Percentiles rank a stretch among this genome's conserved stretches.
These are phyloP conservation scores for Dioctria rufipes DNA, from an alignment of 2,888 invertebrate genomes.

Conservation along the genomic window DNA sequence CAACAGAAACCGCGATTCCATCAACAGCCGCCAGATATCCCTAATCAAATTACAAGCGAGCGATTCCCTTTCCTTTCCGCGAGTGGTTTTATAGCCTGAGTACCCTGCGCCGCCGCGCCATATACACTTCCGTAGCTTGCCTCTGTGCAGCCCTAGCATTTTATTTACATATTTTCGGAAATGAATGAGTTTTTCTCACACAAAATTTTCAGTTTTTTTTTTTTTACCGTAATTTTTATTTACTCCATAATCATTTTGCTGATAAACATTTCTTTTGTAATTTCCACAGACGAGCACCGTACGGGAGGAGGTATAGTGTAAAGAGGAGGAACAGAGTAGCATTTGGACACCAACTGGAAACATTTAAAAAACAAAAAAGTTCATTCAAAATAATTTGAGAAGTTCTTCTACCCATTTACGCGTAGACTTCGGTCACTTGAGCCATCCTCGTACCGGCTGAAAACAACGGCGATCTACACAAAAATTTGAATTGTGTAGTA, in stretches of 20 bases:
- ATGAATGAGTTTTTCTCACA: conserved; percentile 40
- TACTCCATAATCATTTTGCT: conserved; percentile 14
- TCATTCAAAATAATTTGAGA: no score
- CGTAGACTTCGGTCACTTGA: no score
- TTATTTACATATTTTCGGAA: conserved; percentile 45
- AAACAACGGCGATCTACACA: no score
- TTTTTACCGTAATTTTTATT: not conserved
- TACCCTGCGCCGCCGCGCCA: no score
- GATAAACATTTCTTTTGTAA: conserved; percentile 9
- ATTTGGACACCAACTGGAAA: no score
- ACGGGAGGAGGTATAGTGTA: no score
- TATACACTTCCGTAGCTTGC: not conserved
- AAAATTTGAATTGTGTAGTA: no score
- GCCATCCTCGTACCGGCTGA: no score
- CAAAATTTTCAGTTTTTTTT: conserved; percentile 14
- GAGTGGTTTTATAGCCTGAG: not conserved
- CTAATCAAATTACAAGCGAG: conserved; percentile 36
- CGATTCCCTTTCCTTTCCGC: not conserved
- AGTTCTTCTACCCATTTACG: no score
- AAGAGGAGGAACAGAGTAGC: no score
- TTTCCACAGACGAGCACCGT: not conserved
- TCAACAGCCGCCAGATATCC: conserved; percentile 25
- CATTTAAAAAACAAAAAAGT: no score
- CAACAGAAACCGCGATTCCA: conserved; percentile 10
- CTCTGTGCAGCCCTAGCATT: not conserved